Conservation (phyloP, 2,113 vertebrate species). For the Tupaia tana region DNA sequence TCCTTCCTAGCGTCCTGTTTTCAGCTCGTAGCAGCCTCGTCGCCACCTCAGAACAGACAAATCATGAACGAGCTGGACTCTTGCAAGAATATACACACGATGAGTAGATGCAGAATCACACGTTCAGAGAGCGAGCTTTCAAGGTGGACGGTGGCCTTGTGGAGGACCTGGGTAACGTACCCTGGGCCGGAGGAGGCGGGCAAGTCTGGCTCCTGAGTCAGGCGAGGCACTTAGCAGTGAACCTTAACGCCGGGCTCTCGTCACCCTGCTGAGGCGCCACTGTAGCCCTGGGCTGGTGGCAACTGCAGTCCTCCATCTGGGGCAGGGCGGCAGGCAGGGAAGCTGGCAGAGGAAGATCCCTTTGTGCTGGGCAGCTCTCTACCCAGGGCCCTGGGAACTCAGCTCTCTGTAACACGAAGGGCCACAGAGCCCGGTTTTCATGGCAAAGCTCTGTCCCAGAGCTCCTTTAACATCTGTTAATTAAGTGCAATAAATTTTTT, state of each 20-base stretch:
- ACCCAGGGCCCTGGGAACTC: neutral
- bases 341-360: neutral
- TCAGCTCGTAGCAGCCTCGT: neutral
- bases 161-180: neutral
- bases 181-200: neutral
- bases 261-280: neutral
- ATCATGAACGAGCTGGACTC: constrained; percentile 51
- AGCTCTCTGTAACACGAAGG: neutral
- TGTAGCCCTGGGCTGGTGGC: neutral
- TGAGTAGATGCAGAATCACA: constrained; percentile 17
- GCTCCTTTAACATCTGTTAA: constrained; percentile 79
- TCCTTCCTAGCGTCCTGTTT: neutral
- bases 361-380: neutral
- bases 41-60: constrained; percentile 47
- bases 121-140: neutral
- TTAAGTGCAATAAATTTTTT: constrained; percentile 84
- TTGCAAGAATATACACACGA: constrained; percentile 1
- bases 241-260: neutral
- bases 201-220: neutral
- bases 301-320: neutral
- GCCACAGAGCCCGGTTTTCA: constrained; percentile 45
- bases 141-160: neutral
- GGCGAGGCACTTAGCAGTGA: neutral
- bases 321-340: neutral
- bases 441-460: constrained; percentile 54